Evolutionary conservation across 2,113 vertebrate genomes (phyloP).

Genomic region (Heterochromis multidens): DNA sequence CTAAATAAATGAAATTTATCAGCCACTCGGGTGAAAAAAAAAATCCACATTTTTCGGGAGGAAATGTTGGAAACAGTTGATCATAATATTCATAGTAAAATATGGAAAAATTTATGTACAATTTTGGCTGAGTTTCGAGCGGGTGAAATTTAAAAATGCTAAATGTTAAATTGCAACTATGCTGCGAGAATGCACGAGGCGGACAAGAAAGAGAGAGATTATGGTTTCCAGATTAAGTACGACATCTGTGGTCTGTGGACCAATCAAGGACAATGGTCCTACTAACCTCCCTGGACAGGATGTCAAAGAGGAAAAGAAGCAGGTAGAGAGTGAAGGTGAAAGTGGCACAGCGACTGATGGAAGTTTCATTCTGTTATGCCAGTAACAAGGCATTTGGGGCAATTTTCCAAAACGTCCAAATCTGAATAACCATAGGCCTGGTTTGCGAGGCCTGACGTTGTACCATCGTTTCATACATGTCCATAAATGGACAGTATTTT

Average conservation of each 20-base stretch:
- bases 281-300: conserved; percentile 25
- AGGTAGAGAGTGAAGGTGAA: not conserved
- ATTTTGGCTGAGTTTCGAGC: not conserved
- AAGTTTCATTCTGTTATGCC: conserved; percentile 31
- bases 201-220: conserved; percentile 35
- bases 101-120: not conserved
- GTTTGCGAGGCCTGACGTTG: conserved; percentile 47
- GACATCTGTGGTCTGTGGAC: conserved; percentile 53
- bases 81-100: not conserved
- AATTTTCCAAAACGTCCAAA: conserved; percentile 36
- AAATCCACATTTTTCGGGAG: not conserved
- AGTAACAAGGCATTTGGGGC: conserved; percentile 24
- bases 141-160: not conserved
- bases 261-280: conserved; percentile 40
- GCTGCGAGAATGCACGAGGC: not conserved
- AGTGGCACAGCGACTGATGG: not conserved
- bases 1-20: not conserved
- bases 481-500: conserved; percentile 21
- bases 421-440: conserved; percentile 50
- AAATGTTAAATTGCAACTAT: conserved; percentile 28
- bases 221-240: conserved; percentile 56
- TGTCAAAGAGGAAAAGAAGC: conserved; percentile 7
- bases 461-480: conserved; percentile 40
- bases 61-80: not conserved
- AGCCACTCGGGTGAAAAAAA: not conserved